Evolutionary conservation across 1,140 invertebrate genomes (phyloP).

Genomic region (Zaprionus lachaisei): DNA sequence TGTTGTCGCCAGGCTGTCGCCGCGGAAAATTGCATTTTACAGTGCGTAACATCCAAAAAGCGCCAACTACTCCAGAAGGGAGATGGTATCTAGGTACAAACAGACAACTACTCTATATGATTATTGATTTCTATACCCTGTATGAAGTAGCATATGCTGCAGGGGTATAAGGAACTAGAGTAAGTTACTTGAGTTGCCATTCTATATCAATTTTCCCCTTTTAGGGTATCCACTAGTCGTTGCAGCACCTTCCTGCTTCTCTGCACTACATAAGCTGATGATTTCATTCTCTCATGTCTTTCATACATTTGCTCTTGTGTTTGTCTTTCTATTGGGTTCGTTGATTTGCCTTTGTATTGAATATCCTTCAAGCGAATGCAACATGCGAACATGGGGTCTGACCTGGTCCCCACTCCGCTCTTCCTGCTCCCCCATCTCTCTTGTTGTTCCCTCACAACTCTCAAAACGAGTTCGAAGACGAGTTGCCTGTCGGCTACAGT

Average conservation of each 20-base stretch:
- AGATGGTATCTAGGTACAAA: constrained; percentile 1
- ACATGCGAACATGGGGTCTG: constrained; percentile 48
- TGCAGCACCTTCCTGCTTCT: background rate
- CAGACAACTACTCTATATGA: constrained; percentile 10
- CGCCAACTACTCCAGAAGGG: constrained; percentile 32
- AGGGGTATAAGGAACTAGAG: background rate
- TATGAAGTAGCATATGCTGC: background rate
- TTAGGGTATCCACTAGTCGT: constrained; percentile 21
- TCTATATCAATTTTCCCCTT: background rate
- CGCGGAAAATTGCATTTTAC: constrained; percentile 63
- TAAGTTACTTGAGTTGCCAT: background rate
- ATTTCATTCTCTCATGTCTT: constrained; percentile 57
- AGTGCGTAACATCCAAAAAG: constrained; percentile 39
- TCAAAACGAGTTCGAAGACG: constrained; percentile 41
- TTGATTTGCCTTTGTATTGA: constrained; percentile 32
- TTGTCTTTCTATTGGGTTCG: constrained; percentile 26
- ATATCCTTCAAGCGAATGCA: constrained; percentile 59
- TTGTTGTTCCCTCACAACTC: background rate
- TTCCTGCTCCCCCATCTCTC: background rate
- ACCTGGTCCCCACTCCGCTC: constrained; percentile 1
- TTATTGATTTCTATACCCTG: constrained; percentile 62
- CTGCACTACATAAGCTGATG: constrained; percentile 47
- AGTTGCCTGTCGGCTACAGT: constrained; percentile 31
- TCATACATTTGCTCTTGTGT: constrained; percentile 8
- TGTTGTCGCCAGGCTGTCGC: constrained; percentile 62